Base-by-base conservation (phyloP, 53 echinoderm and acorn worm genomes). In the Apostichopus leukothele region DNA sequence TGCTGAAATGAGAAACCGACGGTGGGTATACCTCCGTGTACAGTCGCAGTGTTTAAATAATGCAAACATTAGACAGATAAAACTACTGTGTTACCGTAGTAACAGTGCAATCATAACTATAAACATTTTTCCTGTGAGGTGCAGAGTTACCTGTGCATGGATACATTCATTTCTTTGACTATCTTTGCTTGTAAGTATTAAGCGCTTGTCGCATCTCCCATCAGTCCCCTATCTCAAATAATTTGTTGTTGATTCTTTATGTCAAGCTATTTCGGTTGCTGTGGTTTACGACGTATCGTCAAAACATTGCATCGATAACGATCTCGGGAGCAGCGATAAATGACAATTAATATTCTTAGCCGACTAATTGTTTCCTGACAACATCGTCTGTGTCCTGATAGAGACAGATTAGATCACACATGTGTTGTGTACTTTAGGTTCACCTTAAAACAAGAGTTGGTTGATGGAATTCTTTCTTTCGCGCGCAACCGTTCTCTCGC, bases 361-460 rank as follows among this genome's bases (percentile, higher is more conserved):
- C 18, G n/a, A 71, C 71, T 71, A 71, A 71, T n/a, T 19, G 20
- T 71, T 71, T 71, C 71, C 71, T 71, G 71, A 13, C 20, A 6
- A 71, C 18, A 18, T 16, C n/a, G 18, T 18, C 20, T 71, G 18
- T 71, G 71, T 6, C 71, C 13, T 71, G 16, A n/a, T 71, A n/a
- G n/a, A 71, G 71, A 71, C 13, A 71, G 71, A 71, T 71, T 71
- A 16, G 71, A 71, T 71, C 71, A 16, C 71, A 71, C 71, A 63
- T 16, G 18, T 71, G 71, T 19, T n/a, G 71, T 57, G 57, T 57
- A 57, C 57, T 57, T 57, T 57, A 57, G 57, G 57, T 57, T 57
- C 57, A 57, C 10, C 0, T 10, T 10, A 57, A 57, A 57, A 10
- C 10, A 57, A 57, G 7, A 39, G 9, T 1, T 57, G 57, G 57